Conservation (phyloP, 2,797 vertebrate genomes). For the Chelonia mydas region DNA sequence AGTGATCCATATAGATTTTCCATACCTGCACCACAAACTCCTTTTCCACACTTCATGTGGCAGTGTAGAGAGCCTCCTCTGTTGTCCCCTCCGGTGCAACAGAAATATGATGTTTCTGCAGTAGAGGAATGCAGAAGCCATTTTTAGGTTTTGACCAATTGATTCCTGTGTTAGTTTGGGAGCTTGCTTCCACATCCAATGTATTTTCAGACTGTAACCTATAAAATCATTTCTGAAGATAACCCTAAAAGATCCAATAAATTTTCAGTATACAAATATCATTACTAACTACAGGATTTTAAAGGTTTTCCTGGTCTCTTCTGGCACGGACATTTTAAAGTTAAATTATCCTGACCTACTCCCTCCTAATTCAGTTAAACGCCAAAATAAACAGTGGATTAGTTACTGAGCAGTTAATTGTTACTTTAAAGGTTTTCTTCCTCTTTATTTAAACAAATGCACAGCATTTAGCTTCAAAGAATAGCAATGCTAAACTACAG, state of each 20-base stretch:
- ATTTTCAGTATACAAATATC: accelerated
- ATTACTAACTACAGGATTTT: background rate
- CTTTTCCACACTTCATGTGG: background rate
- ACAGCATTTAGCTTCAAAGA: background rate
- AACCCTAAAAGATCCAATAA: background rate
- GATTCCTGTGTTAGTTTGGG: background rate
- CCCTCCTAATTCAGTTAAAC: background rate
- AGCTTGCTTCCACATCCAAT: background rate
- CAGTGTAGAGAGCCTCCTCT: background rate
- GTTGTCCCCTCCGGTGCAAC: background rate
- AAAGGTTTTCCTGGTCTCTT: background rate
- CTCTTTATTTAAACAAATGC: background rate
- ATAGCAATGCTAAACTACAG: accelerated
- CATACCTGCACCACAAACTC: background rate
- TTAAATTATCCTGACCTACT: background rate
- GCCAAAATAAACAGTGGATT: background rate
- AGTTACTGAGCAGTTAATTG: background rate
- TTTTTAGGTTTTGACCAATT: background rate
- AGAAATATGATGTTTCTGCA: background rate
- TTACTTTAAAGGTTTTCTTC: background rate
- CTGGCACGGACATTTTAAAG: background rate
- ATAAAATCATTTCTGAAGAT: background rate
- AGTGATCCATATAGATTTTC: background rate
- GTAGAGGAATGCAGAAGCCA: background rate
- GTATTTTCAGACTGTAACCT: background rate